A percentile compares a stretch with the other conserved stretches of the same genome.
These are phyloP conservation scores for Coregonus clupeaformis DNA, from an alignment of 2,113 vertebrate species.

Conservation along the genomic window DNA sequence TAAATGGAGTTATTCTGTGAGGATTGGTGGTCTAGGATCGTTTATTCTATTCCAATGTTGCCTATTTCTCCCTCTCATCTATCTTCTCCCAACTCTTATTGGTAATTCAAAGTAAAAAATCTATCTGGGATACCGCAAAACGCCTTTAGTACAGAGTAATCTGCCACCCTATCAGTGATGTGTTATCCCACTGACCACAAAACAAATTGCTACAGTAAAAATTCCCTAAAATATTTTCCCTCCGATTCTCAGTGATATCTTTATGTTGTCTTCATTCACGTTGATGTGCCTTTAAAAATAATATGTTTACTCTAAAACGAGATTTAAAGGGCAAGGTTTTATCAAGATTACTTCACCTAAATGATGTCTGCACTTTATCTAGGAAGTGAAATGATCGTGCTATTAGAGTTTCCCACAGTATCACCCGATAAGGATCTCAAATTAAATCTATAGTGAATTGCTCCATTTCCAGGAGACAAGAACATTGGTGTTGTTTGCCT, in stretches of 20 bases:
- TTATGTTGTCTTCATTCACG: conserved; percentile 5
- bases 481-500: conserved; percentile 28
- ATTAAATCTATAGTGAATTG: conserved; percentile 28
- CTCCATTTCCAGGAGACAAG: conserved; percentile 44
- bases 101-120: conserved; percentile 22
- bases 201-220: conserved; percentile 17
- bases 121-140: background rate
- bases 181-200: conserved; percentile 9
- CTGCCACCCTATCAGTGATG: conserved; percentile 25
- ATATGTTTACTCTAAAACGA: conserved; percentile 25
- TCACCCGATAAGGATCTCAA: conserved; percentile 51
- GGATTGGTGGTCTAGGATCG: background rate
- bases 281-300: background rate
- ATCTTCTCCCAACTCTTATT: conserved; percentile 11
- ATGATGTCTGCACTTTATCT: conserved; percentile 42
- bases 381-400: conserved; percentile 27
- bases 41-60: background rate
- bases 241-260: conserved; percentile 6
- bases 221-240: background rate
- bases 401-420: conserved; percentile 40
- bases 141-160: conserved; percentile 25
- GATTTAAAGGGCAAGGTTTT: conserved; percentile 37
- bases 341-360: conserved; percentile 41
- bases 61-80: conserved; percentile 28
- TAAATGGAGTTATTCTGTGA: background rate